These are phyloP conservation scores for Cybosia mesomella DNA, from an alignment of 2,888 invertebrate species.

Conservation along the genomic window DNA sequence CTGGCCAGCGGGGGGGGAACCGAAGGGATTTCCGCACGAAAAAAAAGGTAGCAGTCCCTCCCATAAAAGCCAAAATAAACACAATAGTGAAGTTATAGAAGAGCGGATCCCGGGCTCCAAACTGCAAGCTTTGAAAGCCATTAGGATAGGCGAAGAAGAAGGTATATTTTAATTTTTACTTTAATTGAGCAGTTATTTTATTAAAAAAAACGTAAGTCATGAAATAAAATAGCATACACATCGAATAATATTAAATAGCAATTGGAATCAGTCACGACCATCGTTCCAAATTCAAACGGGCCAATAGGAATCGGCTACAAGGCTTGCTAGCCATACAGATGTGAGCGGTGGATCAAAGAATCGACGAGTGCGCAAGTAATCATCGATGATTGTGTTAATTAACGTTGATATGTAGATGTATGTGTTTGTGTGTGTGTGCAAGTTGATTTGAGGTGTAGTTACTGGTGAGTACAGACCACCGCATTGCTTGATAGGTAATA, in stretches of 20 bases:
- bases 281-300: conserved; percentile 58
- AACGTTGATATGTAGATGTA: conserved; percentile 26
- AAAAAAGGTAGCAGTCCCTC: no score
- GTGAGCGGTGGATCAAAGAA: conserved; percentile 45
- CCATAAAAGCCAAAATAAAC: no score
- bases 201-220: neutral
- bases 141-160: no score
- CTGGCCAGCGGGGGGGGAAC: no score
- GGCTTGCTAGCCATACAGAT: conserved; percentile 40
- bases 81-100: no score
- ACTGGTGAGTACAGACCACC: conserved; percentile 39
- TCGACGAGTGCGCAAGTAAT: conserved; percentile 41
- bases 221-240: conserved; percentile 5
- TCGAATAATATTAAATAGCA: conserved; percentile 29
- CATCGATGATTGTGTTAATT: conserved; percentile 43
- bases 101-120: no score
- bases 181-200: neutral
- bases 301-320: conserved; percentile 49
- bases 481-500: conserved; percentile 13
- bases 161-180: neutral
- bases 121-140: no score
- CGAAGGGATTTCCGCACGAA: no score
- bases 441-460: conserved; percentile 23
- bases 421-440: conserved; percentile 19
- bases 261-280: conserved; percentile 50